Evolutionary conservation across 1,140 invertebrate genomes (phyloP).

Genomic region (Bradysia coprophila): DNA sequence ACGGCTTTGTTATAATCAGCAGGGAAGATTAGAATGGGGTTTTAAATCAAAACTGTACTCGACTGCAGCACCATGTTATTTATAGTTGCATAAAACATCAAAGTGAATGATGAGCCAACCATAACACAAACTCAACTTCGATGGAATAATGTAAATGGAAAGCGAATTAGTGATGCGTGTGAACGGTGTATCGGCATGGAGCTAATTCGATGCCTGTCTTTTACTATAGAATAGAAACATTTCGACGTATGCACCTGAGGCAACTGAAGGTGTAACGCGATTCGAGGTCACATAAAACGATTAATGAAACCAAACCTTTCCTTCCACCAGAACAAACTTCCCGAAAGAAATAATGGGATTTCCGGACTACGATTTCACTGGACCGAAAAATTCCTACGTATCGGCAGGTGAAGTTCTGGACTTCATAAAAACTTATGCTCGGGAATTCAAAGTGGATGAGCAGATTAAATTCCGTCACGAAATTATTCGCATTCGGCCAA

Average conservation of each 20-base stretch:
- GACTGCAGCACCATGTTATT: background rate
- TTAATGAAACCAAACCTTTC: too few relatives aligned
- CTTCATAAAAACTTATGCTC: constrained; percentile 62
- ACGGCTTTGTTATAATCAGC: background rate
- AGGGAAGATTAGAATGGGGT: background rate
- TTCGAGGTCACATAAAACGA: too few relatives aligned
- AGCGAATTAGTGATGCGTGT: too few relatives aligned
- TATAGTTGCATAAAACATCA: too few relatives aligned
- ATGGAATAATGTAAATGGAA: too few relatives aligned
- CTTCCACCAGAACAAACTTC: constrained; percentile 56
- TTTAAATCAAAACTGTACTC: background rate
- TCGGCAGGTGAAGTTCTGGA: constrained; percentile 56
- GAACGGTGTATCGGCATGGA: too few relatives aligned
- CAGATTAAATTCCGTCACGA: constrained; percentile 15
- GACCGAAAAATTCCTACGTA: constrained; percentile 53
- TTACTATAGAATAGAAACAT: too few relatives aligned
- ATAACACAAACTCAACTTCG: too few relatives aligned
- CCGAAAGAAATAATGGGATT: constrained; percentile 84
- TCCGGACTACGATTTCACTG: constrained; percentile 57
- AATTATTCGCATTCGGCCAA: constrained; percentile 13
- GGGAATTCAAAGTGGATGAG: constrained; percentile 28
- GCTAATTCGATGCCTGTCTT: too few relatives aligned
- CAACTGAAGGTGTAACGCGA: too few relatives aligned
- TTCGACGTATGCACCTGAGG: too few relatives aligned
- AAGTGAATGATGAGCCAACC: too few relatives aligned